phyloP scores from a whole-genome alignment of 2,797 vertebrate species.

The Lemur catta region DNA sequence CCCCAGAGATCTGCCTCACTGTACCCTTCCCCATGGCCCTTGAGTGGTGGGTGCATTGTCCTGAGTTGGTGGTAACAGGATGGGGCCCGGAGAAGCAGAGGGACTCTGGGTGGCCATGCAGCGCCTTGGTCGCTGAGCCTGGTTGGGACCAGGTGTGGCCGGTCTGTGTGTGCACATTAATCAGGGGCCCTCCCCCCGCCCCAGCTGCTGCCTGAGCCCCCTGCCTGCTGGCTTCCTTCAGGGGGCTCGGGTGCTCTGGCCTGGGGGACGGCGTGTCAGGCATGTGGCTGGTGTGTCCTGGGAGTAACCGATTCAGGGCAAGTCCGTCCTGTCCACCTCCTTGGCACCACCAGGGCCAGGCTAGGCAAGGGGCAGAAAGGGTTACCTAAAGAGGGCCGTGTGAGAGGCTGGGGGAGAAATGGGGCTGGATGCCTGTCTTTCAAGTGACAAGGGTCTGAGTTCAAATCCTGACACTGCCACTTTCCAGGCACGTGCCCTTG shows the following conservation, averaged over 20 bases:
- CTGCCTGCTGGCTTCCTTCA: neutral
- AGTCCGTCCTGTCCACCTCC: neutral
- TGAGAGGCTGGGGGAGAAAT: neutral
- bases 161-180: no score
- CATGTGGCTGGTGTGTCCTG: neutral
- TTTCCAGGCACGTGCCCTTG: neutral
- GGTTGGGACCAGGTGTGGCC: neutral
- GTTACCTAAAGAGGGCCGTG: neutral
- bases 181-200: no score
- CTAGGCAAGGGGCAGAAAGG: neutral
- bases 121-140: fast-evolving
- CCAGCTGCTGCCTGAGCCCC: neutral
- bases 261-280: fast-evolving
- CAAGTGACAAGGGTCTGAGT: neutral
- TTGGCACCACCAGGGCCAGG: neutral
- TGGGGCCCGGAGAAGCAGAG: neutral
- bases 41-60: fast-evolving
- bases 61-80: neutral
- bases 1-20: neutral
- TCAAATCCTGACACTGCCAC: neutral
- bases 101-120: fast-evolving
- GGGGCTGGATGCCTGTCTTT: neutral
- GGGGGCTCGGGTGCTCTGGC: neutral
- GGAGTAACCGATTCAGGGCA: neutral
- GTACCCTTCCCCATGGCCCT: neutral